Evolutionary conservation across 2,888 invertebrate species (phyloP).

Genomic region (Hartigia nigra): DNA sequence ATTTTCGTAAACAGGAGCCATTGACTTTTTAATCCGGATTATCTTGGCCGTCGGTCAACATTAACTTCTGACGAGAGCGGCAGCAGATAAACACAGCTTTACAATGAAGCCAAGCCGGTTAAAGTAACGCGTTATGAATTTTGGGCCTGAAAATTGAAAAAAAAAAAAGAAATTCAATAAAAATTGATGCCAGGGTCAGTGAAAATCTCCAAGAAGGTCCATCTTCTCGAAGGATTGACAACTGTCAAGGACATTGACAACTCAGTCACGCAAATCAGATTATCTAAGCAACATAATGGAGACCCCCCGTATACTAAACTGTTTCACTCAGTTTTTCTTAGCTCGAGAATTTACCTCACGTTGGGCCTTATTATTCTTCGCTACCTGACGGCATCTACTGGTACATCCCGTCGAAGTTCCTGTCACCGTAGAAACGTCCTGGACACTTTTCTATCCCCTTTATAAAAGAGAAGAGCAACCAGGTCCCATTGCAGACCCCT

Average conservation of each 20-base stretch:
- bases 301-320: conserved; percentile 32
- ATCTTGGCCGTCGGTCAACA: conserved; percentile 28
- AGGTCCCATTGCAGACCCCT: conserved; percentile 33
- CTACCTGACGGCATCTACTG: conserved; percentile 1
- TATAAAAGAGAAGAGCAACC: conserved; percentile 38
- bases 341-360: neutral
- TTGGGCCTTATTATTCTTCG: neutral
- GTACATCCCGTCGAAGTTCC: neutral
- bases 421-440: neutral
- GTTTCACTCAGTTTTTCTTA: conserved; percentile 22
- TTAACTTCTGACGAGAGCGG: neutral
- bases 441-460: conserved; percentile 24
- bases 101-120: neutral
- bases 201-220: neutral
- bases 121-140: neutral
- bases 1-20: conserved; percentile 33
- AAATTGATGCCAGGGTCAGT: neutral
- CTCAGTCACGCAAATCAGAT: conserved; percentile 62
- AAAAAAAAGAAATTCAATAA: neutral
- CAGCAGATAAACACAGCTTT: neutral
- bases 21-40: conserved; percentile 53
- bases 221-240: conserved; percentile 16
- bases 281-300: conserved; percentile 55
- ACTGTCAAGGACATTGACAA: conserved; percentile 56
- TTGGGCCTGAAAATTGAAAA: neutral